These are phyloP conservation scores for Salvator merianae DNA, from an alignment of 2,113 vertebrate species.

Conservation along the genomic window DNA sequence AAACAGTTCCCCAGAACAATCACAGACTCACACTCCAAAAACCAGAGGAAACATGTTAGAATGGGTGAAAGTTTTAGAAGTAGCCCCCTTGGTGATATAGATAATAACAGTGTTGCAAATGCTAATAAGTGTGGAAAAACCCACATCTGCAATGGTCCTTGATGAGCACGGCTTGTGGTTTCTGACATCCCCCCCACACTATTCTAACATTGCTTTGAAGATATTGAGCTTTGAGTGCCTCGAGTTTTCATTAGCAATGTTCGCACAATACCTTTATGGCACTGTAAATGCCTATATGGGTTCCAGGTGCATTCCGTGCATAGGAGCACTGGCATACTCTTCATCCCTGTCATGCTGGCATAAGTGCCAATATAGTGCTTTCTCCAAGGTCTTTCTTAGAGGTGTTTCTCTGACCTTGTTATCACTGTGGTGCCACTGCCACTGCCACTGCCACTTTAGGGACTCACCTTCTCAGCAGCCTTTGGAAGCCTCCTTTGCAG, in stretches of 20 bases:
- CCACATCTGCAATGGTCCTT: neutral
- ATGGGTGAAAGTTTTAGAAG: neutral
- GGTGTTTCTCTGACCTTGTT: too few relatives aligned
- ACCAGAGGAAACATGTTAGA: neutral
- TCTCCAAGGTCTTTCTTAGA: too few relatives aligned
- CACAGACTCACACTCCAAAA: neutral
- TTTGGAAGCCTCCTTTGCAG: too few relatives aligned
- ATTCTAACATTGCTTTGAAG: slow-evolving; percentile 11
- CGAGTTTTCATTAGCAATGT: neutral
- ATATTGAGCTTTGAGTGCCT: slow-evolving; percentile 12
- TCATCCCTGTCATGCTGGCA: too few relatives aligned
- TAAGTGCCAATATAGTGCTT: too few relatives aligned
- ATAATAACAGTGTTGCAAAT: slow-evolving; percentile 7
- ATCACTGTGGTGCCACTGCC: too few relatives aligned
- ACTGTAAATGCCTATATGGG: too few relatives aligned
- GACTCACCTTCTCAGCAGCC: too few relatives aligned
- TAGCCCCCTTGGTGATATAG: neutral
- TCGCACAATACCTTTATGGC: too few relatives aligned
- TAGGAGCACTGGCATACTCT: too few relatives aligned
- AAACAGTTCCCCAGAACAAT: neutral
- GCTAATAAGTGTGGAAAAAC: neutral
- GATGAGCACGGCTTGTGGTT: neutral
- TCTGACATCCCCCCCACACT: neutral
- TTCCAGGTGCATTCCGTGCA: too few relatives aligned
- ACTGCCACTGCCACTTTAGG: too few relatives aligned